Evolutionary conservation across 2,113 vertebrate genomes (phyloP).

Genomic region (Thalassoma bifasciatum): DNA sequence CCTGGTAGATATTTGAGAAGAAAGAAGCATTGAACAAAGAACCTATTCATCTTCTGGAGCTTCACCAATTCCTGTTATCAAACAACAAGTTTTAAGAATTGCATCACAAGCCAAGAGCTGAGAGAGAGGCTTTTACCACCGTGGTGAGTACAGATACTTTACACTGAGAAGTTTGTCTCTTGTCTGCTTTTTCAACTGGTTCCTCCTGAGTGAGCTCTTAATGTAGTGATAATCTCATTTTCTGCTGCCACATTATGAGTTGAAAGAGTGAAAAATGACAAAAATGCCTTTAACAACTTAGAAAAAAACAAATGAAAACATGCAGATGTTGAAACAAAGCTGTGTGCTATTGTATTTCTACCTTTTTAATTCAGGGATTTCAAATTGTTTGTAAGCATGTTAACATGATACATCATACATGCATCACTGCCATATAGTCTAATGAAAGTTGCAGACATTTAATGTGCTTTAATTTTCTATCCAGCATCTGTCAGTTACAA

Average conservation of each 20-base stretch:
- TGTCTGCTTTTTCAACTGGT: background rate
- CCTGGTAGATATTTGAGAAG: background rate
- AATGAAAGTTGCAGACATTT: slow-evolving; percentile 26
- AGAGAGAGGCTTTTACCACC: background rate
- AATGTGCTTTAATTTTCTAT: slow-evolving; percentile 30
- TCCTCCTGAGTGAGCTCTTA: background rate
- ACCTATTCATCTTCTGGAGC: background rate
- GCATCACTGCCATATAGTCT: background rate
- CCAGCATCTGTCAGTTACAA: slow-evolving; percentile 65
- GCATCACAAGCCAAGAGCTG: background rate
- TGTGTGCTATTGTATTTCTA: too few species aligned
- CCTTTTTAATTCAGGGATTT: too few species aligned
- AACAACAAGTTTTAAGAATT: background rate
- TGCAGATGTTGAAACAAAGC: too few species aligned
- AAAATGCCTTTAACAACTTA: too few species aligned
- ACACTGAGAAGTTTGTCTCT: background rate
- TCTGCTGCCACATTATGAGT: too few species aligned
- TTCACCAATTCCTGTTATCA: background rate
- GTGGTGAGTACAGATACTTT: background rate
- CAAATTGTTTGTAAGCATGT: too few species aligned
- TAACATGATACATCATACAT: background rate
- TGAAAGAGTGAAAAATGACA: background rate
- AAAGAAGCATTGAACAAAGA: too few species aligned
- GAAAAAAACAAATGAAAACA: too few species aligned
- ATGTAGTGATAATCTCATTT: too few species aligned